Evolutionary conservation across 2,113 vertebrate genomes (phyloP), one percentile per base, ranked within the genome.

Genomic region (Chaetorhynchus papuensis): DNA sequence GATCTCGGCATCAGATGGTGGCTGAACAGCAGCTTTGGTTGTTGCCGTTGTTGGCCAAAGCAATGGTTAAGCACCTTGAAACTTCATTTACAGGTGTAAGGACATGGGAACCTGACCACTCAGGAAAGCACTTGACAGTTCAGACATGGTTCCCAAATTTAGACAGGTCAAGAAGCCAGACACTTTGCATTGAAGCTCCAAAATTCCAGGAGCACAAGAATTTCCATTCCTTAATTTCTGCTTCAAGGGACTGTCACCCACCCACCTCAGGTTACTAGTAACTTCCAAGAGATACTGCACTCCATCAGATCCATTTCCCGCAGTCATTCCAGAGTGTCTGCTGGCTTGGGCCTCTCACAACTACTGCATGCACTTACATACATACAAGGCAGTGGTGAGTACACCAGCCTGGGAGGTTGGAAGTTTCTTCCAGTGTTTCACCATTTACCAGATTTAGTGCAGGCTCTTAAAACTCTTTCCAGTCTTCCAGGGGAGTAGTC

Each of bases 1-100:
- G 42, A 63, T 23, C 17, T 59, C 0, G 0, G 31, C 37, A 7
- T 19, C 19, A 20, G 60, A 39, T 12, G 8, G 1, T 16, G 8
- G 31, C 56, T 42, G 14, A 52, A 30, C 35, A 60, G 68, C 33
- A 86, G 31, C 63, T 81, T 65, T 57, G 54, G 45, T 44, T 14
- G 12, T 50, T 54, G 39, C 33, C 68, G 39, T 18, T 50, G 47
- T 39, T 54, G 14, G 47, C 20, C 83, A 86, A 90, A 86, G 20
- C 31, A 54, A 50, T 47, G 28, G 13, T 52, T 65, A 39, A 81
- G 18, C n/a, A 47, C 14, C 7, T 33, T 15, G 2, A 86, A 94
- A 64, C 13, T 42, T 52, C 2, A 5, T 83, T 89, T 86, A 65
- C 84, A 50, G 33, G 15, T 65, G 22, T 33, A 49, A 80, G 44